Evolutionary conservation across 2,888 invertebrate genomes (phyloP).

Genomic region (Sussaba pulchella): DNA sequence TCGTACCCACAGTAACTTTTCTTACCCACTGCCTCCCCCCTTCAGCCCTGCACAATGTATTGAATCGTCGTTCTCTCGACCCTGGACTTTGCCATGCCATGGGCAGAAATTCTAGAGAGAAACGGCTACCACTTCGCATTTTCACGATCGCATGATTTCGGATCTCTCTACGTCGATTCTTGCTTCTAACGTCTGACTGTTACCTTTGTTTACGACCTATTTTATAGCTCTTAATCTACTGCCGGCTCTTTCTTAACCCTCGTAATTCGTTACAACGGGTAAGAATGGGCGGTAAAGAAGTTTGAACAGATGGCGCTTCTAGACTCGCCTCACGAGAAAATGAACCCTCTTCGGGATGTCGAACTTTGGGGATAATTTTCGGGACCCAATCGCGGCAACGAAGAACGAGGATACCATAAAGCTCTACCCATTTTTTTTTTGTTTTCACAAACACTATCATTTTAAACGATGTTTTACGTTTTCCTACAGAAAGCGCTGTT

Average conservation of each 20-base stretch:
- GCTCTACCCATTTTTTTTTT: background rate
- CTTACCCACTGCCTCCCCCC: constrained; percentile 4
- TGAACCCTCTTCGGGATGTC: constrained; percentile 16
- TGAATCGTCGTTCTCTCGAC: constrained; percentile 44
- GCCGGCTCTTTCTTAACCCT: constrained; percentile 38
- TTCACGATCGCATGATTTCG: constrained; percentile 56
- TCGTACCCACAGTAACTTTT: constrained; percentile 56
- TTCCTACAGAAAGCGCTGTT: too few relatives aligned
- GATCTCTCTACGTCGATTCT: constrained; percentile 41
- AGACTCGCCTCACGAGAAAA: constrained; percentile 6
- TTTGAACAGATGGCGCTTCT: constrained; percentile 54
- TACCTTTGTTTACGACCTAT: constrained; percentile 62
- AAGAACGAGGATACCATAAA: background rate
- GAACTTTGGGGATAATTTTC: constrained; percentile 36
- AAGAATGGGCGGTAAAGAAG: constrained; percentile 34
- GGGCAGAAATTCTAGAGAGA: constrained; percentile 25
- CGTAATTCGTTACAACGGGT: constrained; percentile 53
- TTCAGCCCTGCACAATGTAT: too few relatives aligned
- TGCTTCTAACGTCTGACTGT: constrained; percentile 34
- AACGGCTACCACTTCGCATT: constrained; percentile 41
- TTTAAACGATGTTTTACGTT: too few relatives aligned
- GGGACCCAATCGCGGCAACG: background rate
- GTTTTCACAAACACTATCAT: background rate
- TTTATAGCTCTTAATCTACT: constrained; percentile 57
- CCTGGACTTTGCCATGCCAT: constrained; percentile 18